These are phyloP conservation scores for Phylloscopus collybita DNA, from an alignment of 2,797 vertebrate genomes.

Conservation along the genomic window DNA sequence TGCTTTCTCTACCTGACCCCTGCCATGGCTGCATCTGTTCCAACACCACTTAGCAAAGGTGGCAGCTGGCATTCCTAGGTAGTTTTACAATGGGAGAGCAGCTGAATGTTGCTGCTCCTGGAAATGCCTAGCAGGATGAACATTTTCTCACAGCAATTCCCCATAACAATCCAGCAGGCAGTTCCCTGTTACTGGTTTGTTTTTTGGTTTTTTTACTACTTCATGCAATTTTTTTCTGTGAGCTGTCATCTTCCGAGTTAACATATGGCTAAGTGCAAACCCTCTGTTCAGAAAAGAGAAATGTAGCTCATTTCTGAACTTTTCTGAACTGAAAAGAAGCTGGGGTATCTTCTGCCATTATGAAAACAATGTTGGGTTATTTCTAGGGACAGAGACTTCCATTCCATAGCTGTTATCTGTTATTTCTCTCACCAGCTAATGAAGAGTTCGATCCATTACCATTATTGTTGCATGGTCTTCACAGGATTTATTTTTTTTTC, in stretches of 20 bases:
- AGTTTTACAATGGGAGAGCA: neutral
- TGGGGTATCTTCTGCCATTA: neutral
- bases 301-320: neutral
- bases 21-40: neutral
- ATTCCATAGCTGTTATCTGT: neutral
- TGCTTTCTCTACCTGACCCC: neutral
- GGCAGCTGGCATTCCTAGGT: rapidly evolving
- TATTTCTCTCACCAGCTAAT: neutral
- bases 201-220: neutral
- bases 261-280: neutral
- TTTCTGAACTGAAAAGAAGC: neutral
- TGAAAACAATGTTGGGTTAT: neutral
- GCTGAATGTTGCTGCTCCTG: neutral
- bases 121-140: neutral
- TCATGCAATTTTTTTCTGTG: neutral
- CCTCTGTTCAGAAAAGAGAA: neutral
- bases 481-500: neutral
- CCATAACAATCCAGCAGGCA: neutral
- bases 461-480: neutral
- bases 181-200: neutral
- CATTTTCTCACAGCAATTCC: neutral
- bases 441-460: neutral
- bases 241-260: neutral
- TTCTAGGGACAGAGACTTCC: neutral
- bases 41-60: neutral